Evolutionary conservation across 2,797 vertebrate species (phyloP), one percentile per base, ranked within the genome.

Genomic region (Danio albolineatus): DNA sequence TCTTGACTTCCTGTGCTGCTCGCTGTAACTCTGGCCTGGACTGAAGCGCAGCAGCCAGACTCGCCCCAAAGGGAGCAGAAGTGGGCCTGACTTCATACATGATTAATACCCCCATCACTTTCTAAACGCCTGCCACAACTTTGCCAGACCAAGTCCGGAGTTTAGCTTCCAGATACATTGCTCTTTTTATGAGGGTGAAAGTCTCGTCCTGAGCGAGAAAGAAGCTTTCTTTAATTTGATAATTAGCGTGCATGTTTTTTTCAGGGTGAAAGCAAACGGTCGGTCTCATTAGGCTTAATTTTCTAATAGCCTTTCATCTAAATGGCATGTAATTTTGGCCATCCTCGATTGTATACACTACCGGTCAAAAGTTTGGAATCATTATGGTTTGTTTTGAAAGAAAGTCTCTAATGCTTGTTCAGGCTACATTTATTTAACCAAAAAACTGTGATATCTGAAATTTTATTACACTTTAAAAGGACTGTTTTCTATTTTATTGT

Each of bases 91-190:
- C 91, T 92, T 91, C 86, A 89, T 89, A 89, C 78, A 91, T 94
- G 94, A 95, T 95, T 94, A 94, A 95, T 94, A 93, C 89, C 85
- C 90, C 92, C 92, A 93, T 94, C 92, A 93, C 89, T 94, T 94
- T 93, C 89, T 93, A 94, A 94, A 94, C 13, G 92, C 91, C 83
- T 90, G 89, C 87, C 88, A 86, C 89, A 85, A 90, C 91, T 90
- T 90, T 91, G 90, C 87, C 90, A 92, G 85, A 91, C 88, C 44
- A 75, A 77, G 83, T 73, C 91, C 90, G 89, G 91, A 93, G 92
- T 94, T 94, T 94, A 91, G 88, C 89, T 94, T 94, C 90, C 90
- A 85, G 88, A 84, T 89, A 83, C 84, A 38, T 88, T 76, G 83
- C 89, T 85, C 84, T 85, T 81, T 89, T 89, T 85, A 89, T 84